Evolutionary conservation across 2,797 vertebrate species (phyloP), one percentile per base, ranked within the genome.

Genomic region (Masticophis lateralis): DNA sequence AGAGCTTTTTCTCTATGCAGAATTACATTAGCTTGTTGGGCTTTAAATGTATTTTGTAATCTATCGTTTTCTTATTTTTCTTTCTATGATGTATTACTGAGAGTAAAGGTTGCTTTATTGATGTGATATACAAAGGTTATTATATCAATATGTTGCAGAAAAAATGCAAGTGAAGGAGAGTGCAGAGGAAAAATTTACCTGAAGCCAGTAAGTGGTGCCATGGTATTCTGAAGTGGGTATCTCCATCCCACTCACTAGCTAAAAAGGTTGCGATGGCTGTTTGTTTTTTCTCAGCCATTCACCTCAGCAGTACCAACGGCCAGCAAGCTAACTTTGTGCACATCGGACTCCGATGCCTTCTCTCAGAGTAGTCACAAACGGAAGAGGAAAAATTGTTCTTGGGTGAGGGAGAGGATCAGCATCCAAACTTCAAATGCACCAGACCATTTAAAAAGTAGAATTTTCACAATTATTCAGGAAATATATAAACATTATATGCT

Each of bases 21-120:
- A 94, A 96, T 96, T 95, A 87, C 92, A 94, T 96, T 97, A 96
- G 55, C 69, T 91, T 69, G 79, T 94, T 95, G 87, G 47, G 37
- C 92, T 96, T 96, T 95, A 95, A 96, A 96, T 96, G 88, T 94
- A 66, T 94, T 96, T 89, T 61, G 90, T 93, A 94, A 79, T 94
- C 87, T 94, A 25, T 94, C 90, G 89, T 96, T 97, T 96, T 95
- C 32, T 95, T 93, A 94, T 96, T 95, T 93, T 43, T 92, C 63
- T 66, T 61, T 87, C 43, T 37, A 0, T 95, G 92, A 94, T 97
- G 94, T 89, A 94, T 86, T 93, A 93, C 92, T 74, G 94, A 94
- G 89, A 94, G 96, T 93, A 96, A 96, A 91, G 95, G 88, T 91
- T 90, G 18, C 89, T 89, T 95, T 94, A 95, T 92, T 95, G 95